These are phyloP conservation scores for Podarcis lilfordi DNA, from an alignment of 2,797 vertebrate species.

Conservation along the genomic window DNA sequence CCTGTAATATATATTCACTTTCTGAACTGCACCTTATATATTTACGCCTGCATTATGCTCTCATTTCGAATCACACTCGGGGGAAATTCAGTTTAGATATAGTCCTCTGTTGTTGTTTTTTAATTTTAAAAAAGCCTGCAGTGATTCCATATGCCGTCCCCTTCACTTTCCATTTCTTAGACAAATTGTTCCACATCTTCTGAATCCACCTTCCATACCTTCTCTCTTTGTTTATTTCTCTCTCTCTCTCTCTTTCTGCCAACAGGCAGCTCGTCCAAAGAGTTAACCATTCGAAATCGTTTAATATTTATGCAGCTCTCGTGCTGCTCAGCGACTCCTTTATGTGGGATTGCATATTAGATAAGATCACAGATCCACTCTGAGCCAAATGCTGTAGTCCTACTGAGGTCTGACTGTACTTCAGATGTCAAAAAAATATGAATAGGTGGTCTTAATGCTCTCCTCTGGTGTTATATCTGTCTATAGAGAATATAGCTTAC, in stretches of 20 bases:
- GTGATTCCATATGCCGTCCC: conserved; percentile 58
- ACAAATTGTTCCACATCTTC: conserved; percentile 30
- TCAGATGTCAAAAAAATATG: conserved; percentile 74
- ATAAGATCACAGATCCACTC: conserved; percentile 69
- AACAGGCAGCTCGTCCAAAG: conserved; percentile 59
- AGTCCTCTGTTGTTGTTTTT: conserved; percentile 45
- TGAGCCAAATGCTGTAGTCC: conserved; percentile 64
- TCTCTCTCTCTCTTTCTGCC: conserved; percentile 64
- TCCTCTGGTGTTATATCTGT: conserved; percentile 73
- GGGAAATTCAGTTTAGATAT: conserved; percentile 57
- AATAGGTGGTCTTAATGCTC: conserved; percentile 76
- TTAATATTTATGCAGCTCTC: conserved; percentile 65
- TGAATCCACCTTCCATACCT: conserved; percentile 56
- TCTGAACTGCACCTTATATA: conserved; percentile 58
- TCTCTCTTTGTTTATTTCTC: conserved; percentile 58
- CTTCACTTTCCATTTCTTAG: conserved; percentile 52
- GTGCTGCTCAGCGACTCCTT: conserved; percentile 54
- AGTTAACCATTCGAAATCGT: conserved; percentile 60
- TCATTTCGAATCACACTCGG: conserved; percentile 64
- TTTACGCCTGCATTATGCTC: conserved; percentile 56
- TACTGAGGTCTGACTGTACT: conserved; percentile 73
- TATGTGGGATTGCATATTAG: conserved; percentile 64
- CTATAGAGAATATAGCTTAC: conserved; percentile 77
- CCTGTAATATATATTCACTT: conserved; percentile 64
- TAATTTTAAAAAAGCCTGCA: conserved; percentile 48